These are phyloP conservation scores for Xerus inauris DNA, from an alignment of 2,113 vertebrate species.

Conservation along the genomic window DNA sequence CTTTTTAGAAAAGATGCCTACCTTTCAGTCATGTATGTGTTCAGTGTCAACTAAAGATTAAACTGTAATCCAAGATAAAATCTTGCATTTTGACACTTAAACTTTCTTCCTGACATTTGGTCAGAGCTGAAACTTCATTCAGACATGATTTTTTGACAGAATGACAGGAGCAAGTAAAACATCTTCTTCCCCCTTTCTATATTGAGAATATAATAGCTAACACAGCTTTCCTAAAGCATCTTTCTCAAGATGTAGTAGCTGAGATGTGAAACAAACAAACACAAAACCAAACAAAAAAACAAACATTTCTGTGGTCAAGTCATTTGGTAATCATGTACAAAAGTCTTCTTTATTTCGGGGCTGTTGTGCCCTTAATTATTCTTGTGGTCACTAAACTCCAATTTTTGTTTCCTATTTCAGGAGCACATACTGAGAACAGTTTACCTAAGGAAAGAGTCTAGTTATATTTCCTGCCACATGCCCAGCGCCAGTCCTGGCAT, in stretches of 20 bases:
- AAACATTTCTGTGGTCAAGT: neutral
- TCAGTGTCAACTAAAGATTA: slow-evolving; percentile 15
- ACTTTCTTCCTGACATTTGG: slow-evolving; percentile 22
- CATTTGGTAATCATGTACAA: neutral
- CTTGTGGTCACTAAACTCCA: neutral
- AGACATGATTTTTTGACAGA: slow-evolving; percentile 37
- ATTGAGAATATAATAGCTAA: neutral
- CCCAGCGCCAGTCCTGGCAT: neutral
- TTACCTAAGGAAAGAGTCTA: neutral
- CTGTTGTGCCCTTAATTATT: neutral
- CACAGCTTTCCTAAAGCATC: neutral
- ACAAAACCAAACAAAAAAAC: neutral
- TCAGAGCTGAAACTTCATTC: slow-evolving; percentile 5
- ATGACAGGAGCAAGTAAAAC: neutral
- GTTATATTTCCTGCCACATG: neutral
- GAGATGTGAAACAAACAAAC: neutral
- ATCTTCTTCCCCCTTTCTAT: neutral
- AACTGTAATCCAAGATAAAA: slow-evolving; percentile 37
- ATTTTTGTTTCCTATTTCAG: neutral
- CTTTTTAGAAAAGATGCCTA: neutral
- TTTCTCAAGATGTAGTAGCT: neutral
- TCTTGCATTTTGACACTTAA: slow-evolving; percentile 54
- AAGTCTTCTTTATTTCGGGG: neutral
- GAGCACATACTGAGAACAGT: neutral
- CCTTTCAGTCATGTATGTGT: neutral